These are phyloP conservation scores for Porites cylindrica DNA, from an alignment of 92 coral and sea anemone genomes.

Conservation along the genomic window DNA sequence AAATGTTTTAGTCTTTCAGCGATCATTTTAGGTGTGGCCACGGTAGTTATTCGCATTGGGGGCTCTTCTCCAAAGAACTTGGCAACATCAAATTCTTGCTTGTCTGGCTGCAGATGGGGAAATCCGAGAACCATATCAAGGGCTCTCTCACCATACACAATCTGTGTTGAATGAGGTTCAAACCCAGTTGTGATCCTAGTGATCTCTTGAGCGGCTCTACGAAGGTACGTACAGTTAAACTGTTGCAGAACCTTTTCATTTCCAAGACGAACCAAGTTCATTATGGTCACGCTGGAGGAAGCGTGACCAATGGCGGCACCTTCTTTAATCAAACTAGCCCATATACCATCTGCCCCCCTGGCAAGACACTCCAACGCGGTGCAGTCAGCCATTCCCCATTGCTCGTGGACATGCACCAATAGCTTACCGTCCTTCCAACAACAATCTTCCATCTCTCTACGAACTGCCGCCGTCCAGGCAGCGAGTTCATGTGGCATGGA, in stretches of 20 bases:
- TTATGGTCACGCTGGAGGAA: conserved; percentile 50
- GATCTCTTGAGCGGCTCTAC: conserved; percentile 66
- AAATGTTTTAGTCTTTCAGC: conserved; percentile 50
- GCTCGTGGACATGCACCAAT: conserved; percentile 60
- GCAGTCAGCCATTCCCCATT: conserved; percentile 59
- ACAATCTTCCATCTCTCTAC: conserved; percentile 25
- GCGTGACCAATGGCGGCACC: conserved; percentile 72
- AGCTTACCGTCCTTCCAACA: conserved; percentile 45
- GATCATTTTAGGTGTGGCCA: conserved; percentile 47
- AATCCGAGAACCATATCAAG: conserved; percentile 51
- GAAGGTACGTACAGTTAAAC: conserved; percentile 59
- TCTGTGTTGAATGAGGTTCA: conserved; percentile 40
- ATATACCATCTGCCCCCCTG: conserved; percentile 58
- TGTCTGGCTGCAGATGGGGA: neutral
- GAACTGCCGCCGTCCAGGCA: conserved; percentile 47
- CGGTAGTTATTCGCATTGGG: conserved; percentile 44
- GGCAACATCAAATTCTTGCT: conserved; percentile 47
- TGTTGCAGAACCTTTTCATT: conserved; percentile 40
- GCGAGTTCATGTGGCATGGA: conserved; percentile 46
- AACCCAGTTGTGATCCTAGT: conserved; percentile 55
- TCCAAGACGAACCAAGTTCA: conserved; percentile 66
- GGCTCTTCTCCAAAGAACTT: conserved; percentile 56
- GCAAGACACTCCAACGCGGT: conserved; percentile 52
- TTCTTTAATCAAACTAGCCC: conserved; percentile 71
- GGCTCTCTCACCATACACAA: conserved; percentile 54